Conservation (phyloP, 2,797 vertebrate species). For the Pitangus sulphuratus region DNA sequence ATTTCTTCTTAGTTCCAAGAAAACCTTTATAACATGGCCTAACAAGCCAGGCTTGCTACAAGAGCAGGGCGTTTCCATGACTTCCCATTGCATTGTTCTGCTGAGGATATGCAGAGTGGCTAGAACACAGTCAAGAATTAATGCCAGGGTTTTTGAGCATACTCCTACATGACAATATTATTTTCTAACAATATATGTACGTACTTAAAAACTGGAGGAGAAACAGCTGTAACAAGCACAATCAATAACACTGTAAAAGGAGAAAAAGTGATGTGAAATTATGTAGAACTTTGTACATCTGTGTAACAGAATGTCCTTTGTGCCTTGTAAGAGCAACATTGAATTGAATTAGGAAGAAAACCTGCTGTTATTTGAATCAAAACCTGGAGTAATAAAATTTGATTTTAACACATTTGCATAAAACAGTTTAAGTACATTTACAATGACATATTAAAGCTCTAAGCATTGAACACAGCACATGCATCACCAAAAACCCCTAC, state of each 20-base stretch:
- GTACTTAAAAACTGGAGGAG: background rate
- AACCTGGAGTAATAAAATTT: slow-evolving; percentile 35
- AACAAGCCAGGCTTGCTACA: background rate
- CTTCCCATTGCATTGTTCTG: background rate
- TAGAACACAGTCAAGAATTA: background rate
- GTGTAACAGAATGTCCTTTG: background rate
- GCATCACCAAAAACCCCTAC: slow-evolving; percentile 46
- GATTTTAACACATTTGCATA: slow-evolving; percentile 57
- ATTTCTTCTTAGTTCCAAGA: background rate
- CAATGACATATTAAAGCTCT: slow-evolving; percentile 53
- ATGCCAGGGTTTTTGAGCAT: background rate
- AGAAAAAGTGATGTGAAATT: background rate
- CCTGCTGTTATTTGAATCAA: slow-evolving; percentile 51
- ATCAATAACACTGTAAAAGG: background rate
- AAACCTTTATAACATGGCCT: background rate
- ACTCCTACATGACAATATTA: background rate
- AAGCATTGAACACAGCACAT: slow-evolving; percentile 35
- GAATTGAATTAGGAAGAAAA: slow-evolving; percentile 31
- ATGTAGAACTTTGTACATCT: background rate
- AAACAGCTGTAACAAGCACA: background rate
- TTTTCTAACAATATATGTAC: background rate
- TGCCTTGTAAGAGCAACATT: background rate
- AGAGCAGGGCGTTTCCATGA: background rate
- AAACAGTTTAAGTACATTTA: slow-evolving; percentile 66
- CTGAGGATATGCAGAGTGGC: background rate